Evolutionary conservation across 2,888 invertebrate genomes (phyloP).

Genomic region (Lasioglossum malachurum): DNA sequence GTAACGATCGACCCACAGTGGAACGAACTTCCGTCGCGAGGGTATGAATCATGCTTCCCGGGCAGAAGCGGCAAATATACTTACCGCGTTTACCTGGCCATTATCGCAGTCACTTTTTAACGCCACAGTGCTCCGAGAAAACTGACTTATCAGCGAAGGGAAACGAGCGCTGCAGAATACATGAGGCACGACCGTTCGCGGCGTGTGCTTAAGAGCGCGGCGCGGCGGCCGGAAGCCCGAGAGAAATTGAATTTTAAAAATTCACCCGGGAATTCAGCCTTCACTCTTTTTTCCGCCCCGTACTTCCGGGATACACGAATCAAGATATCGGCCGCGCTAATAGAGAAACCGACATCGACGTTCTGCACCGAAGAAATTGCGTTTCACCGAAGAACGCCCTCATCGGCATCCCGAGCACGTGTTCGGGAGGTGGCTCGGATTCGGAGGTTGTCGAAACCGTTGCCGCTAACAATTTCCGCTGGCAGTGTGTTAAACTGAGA

Average conservation of each 20-base stretch:
- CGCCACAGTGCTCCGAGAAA: not conserved
- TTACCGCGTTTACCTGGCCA: constrained; percentile 10
- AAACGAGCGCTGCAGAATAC: constrained; percentile 17
- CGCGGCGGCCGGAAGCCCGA: constrained; percentile 2
- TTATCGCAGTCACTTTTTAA: constrained; percentile 14
- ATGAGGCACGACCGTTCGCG: constrained; percentile 18
- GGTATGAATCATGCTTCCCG: not conserved
- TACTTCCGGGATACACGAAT: constrained; percentile 3
- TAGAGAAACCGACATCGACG: constrained; percentile 20
- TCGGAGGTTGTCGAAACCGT: not conserved
- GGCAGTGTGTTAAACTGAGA: constrained; percentile 1
- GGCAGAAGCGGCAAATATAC: not conserved
- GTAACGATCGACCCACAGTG: not conserved
- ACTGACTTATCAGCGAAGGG: not conserved
- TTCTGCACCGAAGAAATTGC: not conserved
- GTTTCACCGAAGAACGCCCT: not conserved
- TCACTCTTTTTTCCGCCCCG: not conserved
- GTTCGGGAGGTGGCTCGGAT: not conserved
- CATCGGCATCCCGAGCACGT: not conserved
- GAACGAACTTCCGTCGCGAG: not conserved
- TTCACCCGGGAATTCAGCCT: constrained; percentile 40
- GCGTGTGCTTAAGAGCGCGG: constrained; percentile 32
- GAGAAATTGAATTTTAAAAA: constrained; percentile 57
- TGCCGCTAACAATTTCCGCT: not conserved
- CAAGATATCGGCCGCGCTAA: constrained; percentile 32